Base-by-base conservation (phyloP, 2,113 vertebrate species). In the Talpa occidentalis region DNA sequence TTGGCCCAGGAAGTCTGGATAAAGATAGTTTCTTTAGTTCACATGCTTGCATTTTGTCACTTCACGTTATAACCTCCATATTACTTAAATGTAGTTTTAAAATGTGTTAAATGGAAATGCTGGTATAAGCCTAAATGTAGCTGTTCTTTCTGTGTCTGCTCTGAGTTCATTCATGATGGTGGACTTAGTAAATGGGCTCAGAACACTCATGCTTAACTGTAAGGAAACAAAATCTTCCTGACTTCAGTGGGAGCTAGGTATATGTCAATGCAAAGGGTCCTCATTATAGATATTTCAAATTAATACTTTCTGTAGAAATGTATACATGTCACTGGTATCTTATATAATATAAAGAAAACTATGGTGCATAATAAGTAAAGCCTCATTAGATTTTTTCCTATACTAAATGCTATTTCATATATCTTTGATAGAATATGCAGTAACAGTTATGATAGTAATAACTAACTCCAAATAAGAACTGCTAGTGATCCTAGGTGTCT, bases 111-210 rank as follows among this genome's bases (percentile, higher is more conserved):
- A 70, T 0, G 22, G 90, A 92, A 97, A 93, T 95, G 87, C 94
- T 96, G 93, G 91, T 93, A 83, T 80, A 94, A 96, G 93, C 93
- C 93, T 94, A 94, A 93, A 94, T 93, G 52, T 59, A 89, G 67
- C 94, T 94, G 60, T 52, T 35, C 72, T 95, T 74, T 92, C 93
- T 92, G 44, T 92, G 92, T 95, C 83, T 94, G 91, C 93, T 96
- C 60, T 88, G 87, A 89, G 66, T 96, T 95, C 84, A 76, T 95
- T 97, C 84, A 94, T 79, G 88, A 66, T 74, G 44, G 62, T 90
- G 37, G 81, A 94, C 93, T 95, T 93, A 79, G 73, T 88, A 94
- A 76, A 96, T 93, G 49, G 66, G 73, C 49, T 93, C 56, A 66
- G 74, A 94, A 92, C 67, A 93, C 52, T 44, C 62, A 59, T 47